Evolutionary conservation across 1,140 invertebrate species (phyloP).

Genomic region (Cyclargus thomasi): DNA sequence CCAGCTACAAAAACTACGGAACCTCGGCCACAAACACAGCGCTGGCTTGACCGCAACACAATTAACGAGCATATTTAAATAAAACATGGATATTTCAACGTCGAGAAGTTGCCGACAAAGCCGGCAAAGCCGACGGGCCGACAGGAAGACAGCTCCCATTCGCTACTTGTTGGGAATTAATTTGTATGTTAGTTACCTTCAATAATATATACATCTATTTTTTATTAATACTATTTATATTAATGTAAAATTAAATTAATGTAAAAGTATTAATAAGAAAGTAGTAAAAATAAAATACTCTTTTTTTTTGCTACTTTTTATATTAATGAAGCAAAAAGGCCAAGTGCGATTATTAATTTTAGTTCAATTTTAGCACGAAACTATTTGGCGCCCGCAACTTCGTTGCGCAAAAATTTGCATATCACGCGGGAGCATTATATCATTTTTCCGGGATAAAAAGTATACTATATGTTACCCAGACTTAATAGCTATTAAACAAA

Average conservation of each 20-base stretch:
- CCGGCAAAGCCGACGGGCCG: background rate
- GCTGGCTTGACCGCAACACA: background rate
- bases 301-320: no score
- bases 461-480: no score
- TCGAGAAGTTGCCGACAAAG: slow-evolving; percentile 14
- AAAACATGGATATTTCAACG: slow-evolving; percentile 20
- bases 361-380: no score
- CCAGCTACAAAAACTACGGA: background rate
- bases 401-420: no score
- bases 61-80: slow-evolving; percentile 20
- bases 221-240: background rate
- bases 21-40: background rate
- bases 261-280: no score
- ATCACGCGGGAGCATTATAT: no score
- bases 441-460: no score
- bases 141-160: slow-evolving; percentile 14
- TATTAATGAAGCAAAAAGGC: no score
- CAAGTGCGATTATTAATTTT: no score
- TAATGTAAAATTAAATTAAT: background rate
- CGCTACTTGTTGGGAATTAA: background rate
- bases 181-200: background rate
- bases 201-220: background rate
- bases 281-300: no score
- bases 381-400: no score
- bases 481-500: no score